phyloP scores from a whole-genome alignment of 2,888 invertebrate species.

The Patella depressa region DNA sequence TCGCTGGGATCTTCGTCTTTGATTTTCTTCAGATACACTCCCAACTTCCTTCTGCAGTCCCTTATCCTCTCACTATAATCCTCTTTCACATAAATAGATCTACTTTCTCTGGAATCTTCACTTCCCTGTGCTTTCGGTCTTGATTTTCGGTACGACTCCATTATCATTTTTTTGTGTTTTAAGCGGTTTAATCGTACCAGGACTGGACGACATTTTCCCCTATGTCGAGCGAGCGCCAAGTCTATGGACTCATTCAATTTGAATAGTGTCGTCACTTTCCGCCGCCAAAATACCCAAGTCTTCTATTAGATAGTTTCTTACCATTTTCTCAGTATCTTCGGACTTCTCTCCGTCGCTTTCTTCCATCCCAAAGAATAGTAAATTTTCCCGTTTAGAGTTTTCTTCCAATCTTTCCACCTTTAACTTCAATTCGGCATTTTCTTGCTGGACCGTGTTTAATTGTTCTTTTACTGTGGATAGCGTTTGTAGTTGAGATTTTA shows the following conservation, averaged over 20 bases:
- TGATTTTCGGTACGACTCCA: too few relatives aligned
- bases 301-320: neutral
- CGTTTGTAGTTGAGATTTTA: conserved; percentile 2
- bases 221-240: too few relatives aligned
- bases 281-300: neutral
- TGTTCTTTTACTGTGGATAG: neutral
- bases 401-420: neutral
- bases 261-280: neutral
- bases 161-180: too few relatives aligned
- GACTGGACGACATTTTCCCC: too few relatives aligned
- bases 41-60: too few relatives aligned
- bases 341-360: neutral
- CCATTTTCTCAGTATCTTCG: neutral
- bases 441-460: neutral
- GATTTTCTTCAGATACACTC: too few relatives aligned
- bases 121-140: too few relatives aligned
- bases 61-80: too few relatives aligned
- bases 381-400: conserved; percentile 2
- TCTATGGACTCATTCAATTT: neutral
- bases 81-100: too few relatives aligned
- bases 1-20: too few relatives aligned
- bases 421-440: conserved; percentile 7
- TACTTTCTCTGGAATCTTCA: too few relatives aligned
- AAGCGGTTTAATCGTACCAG: too few relatives aligned
- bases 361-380: neutral